A percentile compares a stretch with the other conserved stretches of the same genome.
phyloP scores from a whole-genome alignment of 92 coral and sea anemone genomes.

The Meandrina meandrites region DNA sequence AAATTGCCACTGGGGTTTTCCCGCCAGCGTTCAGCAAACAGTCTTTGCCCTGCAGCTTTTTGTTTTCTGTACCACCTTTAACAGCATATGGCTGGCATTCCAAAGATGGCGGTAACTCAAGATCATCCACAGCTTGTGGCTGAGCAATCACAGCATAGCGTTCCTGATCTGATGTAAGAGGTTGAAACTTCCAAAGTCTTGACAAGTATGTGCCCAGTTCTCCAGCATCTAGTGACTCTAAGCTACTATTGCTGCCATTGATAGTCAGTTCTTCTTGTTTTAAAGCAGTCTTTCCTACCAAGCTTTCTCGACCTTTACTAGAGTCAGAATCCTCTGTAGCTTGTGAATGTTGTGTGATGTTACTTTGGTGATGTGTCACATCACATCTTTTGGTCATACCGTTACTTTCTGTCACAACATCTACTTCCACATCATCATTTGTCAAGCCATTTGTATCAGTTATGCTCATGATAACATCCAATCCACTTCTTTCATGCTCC shows the following conservation, averaged over 20 bases:
- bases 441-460: constrained; percentile 19
- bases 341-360: constrained; percentile 13
- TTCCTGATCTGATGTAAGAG: constrained; percentile 76
- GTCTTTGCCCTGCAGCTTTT: constrained; percentile 56
- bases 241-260: constrained; percentile 9
- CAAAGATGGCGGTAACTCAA: constrained; percentile 59
- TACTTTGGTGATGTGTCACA: background rate
- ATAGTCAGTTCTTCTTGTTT: background rate
- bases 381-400: background rate
- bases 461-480: constrained; percentile 19
- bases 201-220: constrained; percentile 69
- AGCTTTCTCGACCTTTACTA: background rate
- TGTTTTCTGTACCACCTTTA: constrained; percentile 66
- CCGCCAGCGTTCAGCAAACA: constrained; percentile 74
- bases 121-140: constrained; percentile 25
- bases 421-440: background rate
- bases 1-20: constrained; percentile 87
- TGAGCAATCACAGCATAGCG: constrained; percentile 56
- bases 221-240: constrained; percentile 67
- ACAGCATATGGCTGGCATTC: constrained; percentile 81
- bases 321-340: background rate
- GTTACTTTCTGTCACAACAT: background rate
- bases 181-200: constrained; percentile 77
- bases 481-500: constrained; percentile 13
- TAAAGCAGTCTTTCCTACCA: background rate